Evolutionary conservation across 2,888 invertebrate species (phyloP).

Genomic region (Abscondita cerata): DNA sequence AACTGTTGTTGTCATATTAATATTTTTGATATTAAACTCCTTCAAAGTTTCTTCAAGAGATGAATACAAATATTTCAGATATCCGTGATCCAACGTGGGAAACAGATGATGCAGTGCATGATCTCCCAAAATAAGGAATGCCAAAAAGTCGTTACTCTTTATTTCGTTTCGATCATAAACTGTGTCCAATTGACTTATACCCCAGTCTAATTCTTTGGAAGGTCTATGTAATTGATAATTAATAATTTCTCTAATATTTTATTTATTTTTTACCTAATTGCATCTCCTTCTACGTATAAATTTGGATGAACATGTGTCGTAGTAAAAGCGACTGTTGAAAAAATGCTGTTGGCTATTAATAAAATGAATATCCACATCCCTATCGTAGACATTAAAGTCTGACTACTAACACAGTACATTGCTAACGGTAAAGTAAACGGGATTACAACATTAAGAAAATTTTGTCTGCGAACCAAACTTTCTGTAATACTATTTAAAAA

Average conservation of each 20-base stretch:
- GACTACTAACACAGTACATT: slow-evolving; percentile 44
- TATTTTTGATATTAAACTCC: slow-evolving; percentile 65
- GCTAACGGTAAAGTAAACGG: neutral
- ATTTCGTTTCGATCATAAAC: slow-evolving; percentile 75
- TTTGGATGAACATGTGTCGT: slow-evolving; percentile 82
- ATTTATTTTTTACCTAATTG: slow-evolving; percentile 68
- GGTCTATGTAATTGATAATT: neutral
- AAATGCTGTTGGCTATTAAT: slow-evolving; percentile 69
- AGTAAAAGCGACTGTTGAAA: slow-evolving; percentile 57
- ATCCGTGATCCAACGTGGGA: slow-evolving; percentile 81
- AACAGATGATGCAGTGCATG: slow-evolving; percentile 84
- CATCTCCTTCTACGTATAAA: slow-evolving; percentile 81
- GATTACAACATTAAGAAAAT: neutral
- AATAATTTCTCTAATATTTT: neutral
- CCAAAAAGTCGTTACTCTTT: slow-evolving; percentile 72
- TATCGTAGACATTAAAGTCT: slow-evolving; percentile 65
- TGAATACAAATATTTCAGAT: slow-evolving; percentile 71
- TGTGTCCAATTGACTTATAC: slow-evolving; percentile 78
- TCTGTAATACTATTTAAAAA: slow-evolving; percentile 20
- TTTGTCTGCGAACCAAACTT: slow-evolving; percentile 12
- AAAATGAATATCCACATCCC: slow-evolving; percentile 66
- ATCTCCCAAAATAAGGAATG: slow-evolving; percentile 78
- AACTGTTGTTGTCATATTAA: slow-evolving; percentile 62
- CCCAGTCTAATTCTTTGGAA: slow-evolving; percentile 64
- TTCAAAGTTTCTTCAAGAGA: slow-evolving; percentile 67